Conservation (phyloP, 2,888 invertebrate species). For the Pomacea canaliculata region DNA sequence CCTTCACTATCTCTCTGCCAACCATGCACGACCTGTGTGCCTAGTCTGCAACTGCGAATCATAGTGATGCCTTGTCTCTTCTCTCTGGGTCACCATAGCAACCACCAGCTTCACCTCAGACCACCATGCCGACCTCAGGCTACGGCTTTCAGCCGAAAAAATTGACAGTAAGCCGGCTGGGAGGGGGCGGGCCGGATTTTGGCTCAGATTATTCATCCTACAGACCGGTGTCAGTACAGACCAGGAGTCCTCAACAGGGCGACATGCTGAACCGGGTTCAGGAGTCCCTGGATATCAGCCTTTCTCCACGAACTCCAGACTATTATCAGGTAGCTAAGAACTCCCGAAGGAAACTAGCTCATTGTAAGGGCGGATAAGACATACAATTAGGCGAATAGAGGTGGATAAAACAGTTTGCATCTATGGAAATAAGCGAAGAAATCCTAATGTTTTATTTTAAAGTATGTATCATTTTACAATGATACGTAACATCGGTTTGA, state of each 20-base stretch:
- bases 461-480: too few species aligned
- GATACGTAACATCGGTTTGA: too few species aligned
- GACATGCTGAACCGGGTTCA: slow-evolving; percentile 41
- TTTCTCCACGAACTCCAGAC: slow-evolving; percentile 36
- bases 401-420: not conserved
- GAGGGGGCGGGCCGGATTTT: slow-evolving; percentile 54
- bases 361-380: not conserved
- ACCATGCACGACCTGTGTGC: too few species aligned
- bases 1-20: too few species aligned
- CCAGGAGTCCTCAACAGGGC: slow-evolving; percentile 11
- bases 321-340: slow-evolving; percentile 23
- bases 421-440: too few species aligned
- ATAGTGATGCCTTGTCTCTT: too few species aligned
- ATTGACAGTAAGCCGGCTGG: slow-evolving; percentile 50
- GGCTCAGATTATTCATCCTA: slow-evolving; percentile 43
- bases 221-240: slow-evolving; percentile 19
- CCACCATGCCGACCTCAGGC: slow-evolving; percentile 13
- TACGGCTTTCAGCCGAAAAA: slow-evolving; percentile 53
- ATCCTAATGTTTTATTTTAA: too few species aligned
- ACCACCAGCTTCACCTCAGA: slow-evolving; percentile 15
- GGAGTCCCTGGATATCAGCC: slow-evolving; percentile 38
- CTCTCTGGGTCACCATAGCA: slow-evolving; percentile 15
- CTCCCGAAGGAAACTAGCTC: too few species aligned
- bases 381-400: not conserved
- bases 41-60: too few species aligned